Evolutionary conservation across 2,888 invertebrate genomes (phyloP), one percentile per base, ranked within the genome.

Genomic region (Oxycera nigricornis): DNA sequence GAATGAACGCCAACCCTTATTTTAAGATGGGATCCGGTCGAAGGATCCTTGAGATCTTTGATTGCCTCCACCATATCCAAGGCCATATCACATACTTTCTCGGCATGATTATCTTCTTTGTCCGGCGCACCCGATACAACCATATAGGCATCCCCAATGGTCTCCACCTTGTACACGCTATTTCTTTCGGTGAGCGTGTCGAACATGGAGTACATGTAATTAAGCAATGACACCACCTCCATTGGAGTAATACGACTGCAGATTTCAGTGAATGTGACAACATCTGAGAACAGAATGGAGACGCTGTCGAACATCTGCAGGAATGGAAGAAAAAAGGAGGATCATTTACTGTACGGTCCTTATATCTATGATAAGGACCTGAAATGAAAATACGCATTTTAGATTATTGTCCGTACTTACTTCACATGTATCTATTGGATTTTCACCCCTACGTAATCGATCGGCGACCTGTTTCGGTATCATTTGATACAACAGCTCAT

Each of bases 71-170:
- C 91, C 97, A 98, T 98, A 81, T 97, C 97, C 30, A 97, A 86
- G 0, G 97, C 97, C 97, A 98, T 97, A 82, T 96, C 94, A 82
- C 95, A 96, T 4, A 96, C 94, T 80, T 94, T 91, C 83, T 95
- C 93, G 0, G 97, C 96, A 82, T 98, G 98, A 82, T 95, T 94
- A 70, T 89, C 88, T 81, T 95, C 95, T 80, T 93, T 92, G 79
- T 94, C 94, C 0, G 97, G 97, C 0, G 97, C 97, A 0, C 98
- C 98, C 0, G 96, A 94, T 0, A 97, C 98, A 0, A 97, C 96
- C 97, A 98, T 97, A 83, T 98, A 98, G 0, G 98, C 98, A 82
- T 98, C 98, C 0, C 98, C 97, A 79, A 98, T 97, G 0, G 98
- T 98, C 87, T 98, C 98, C 46, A 97, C 98, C 91, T 98, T 98